Conservation (phyloP, 2,113 vertebrate species). For the Heterotis niloticus region DNA sequence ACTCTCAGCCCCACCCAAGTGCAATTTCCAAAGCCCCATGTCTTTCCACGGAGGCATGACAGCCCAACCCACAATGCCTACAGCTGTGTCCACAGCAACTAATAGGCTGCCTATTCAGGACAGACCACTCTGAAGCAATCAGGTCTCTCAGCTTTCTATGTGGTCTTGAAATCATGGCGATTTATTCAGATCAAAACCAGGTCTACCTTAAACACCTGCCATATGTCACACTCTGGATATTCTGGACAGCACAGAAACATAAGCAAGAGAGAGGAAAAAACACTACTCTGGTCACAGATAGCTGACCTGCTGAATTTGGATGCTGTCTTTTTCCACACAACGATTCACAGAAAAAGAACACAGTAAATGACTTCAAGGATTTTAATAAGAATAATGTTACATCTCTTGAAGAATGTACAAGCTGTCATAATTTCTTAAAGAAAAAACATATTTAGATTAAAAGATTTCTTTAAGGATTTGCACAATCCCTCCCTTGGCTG, state of each 20-base stretch:
- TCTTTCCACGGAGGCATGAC: neutral
- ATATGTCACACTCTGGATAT: neutral
- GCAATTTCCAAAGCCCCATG: neutral
- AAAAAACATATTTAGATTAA: neutral
- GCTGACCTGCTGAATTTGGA: no score
- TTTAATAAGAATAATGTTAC: neutral
- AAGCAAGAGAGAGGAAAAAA: no score
- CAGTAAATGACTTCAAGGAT: no score
- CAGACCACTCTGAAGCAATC: neutral
- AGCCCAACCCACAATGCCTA: neutral
- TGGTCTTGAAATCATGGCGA: neutral
- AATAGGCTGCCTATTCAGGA: neutral
- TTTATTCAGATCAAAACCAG: neutral
- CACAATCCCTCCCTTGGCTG: neutral
- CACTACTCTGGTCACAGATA: no score
- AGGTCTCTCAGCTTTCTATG: neutral
- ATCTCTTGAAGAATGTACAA: no score
- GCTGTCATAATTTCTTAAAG: no score
- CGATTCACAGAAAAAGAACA: no score
- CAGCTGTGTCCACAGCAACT: neutral
- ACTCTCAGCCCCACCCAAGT: constrained; percentile 11
- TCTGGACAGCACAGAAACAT: neutral
- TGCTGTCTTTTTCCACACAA: no score
- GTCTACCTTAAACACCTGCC: neutral
- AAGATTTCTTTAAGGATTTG: neutral